Conservation (phyloP, 2,113 vertebrate genomes). For the Cervus canadensis region DNA sequence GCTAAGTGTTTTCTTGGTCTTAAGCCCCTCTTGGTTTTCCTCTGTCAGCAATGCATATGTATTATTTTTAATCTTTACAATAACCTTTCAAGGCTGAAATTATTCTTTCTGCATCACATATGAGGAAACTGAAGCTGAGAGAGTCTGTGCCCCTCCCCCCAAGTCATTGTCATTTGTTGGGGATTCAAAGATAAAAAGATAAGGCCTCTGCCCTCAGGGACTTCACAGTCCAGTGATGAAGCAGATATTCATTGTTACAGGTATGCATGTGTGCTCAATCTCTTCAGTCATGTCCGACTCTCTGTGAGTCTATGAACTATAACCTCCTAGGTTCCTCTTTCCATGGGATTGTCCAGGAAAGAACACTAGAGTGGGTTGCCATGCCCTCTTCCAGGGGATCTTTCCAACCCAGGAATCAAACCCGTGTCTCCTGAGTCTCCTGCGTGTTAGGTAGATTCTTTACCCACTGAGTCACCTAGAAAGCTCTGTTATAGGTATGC, state of each 20-base stretch:
- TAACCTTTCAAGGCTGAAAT: neutral
- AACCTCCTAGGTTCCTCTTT: neutral
- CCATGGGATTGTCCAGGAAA: neutral
- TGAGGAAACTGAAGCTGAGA: neutral
- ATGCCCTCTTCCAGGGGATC: neutral
- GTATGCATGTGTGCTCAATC: neutral
- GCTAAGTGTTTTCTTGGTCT: neutral
- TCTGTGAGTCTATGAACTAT: neutral
- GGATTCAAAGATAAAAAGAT: neutral
- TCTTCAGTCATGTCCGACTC: neutral
- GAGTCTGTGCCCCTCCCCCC: neutral
- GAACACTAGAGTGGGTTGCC: neutral
- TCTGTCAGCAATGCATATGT: neutral
- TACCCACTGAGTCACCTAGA: neutral
- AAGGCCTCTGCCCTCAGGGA: neutral
- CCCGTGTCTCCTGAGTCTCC: neutral
- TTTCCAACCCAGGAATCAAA: neutral
- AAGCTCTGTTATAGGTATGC: neutral
- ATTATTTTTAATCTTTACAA: neutral
- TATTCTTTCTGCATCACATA: neutral
- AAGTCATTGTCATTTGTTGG: neutral
- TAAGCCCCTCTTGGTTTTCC: neutral
- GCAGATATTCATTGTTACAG: neutral
- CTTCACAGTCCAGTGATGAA: neutral
- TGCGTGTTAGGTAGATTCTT: neutral